A percentile compares a stretch with the other conserved stretches of the same genome.
phyloP scores from a whole-genome alignment of 2,113 vertebrate genomes.

The Vicugna pacos region DNA sequence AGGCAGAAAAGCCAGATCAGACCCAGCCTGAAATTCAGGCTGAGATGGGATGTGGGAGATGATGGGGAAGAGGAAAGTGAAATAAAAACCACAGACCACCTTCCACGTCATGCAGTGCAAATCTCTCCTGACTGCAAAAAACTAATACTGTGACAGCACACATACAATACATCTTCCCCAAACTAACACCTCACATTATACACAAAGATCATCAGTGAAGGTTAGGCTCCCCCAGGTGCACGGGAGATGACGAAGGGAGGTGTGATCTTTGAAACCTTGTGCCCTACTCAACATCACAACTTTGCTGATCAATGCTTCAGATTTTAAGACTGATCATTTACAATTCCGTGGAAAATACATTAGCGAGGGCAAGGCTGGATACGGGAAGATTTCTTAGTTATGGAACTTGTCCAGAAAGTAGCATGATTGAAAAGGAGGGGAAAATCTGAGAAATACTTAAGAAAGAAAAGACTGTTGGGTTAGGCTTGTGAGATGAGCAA shows the following conservation, averaged over 20 bases:
- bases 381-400: not conserved
- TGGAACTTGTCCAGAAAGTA: not conserved
- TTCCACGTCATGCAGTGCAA: no score
- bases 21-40: not conserved
- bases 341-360: not conserved
- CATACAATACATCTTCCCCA: not conserved
- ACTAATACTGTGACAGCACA: not conserved
- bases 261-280: not conserved
- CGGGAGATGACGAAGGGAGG: not conserved
- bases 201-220: not conserved
- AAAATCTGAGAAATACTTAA: slow-evolving; percentile 19
- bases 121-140: not conserved
- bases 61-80: not conserved
- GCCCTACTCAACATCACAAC: not conserved
- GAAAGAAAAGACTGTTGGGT: not conserved
- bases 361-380: not conserved
- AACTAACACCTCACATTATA: not conserved
- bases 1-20: not conserved
- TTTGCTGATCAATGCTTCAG: not conserved
- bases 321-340: not conserved
- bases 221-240: accelerated
- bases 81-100: not conserved
- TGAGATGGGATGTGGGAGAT: not conserved
- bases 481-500: not conserved
- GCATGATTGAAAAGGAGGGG: not conserved